phyloP scores from a whole-genome alignment of 2,113 vertebrate species.

The Paracanthobrama guichenoti region DNA sequence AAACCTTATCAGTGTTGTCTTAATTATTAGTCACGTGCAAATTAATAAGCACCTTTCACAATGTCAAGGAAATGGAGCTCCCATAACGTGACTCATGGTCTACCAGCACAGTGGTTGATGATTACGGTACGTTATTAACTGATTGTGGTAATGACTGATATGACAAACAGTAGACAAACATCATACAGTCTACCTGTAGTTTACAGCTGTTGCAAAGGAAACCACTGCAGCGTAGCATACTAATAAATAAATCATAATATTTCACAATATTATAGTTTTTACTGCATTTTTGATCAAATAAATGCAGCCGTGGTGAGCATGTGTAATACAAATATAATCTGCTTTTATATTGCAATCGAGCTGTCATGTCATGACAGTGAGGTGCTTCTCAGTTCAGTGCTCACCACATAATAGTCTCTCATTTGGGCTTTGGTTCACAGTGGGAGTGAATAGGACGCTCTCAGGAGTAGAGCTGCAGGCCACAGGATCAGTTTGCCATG shows the following conservation, averaged over 20 bases:
- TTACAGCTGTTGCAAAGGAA: neutral
- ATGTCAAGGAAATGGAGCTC: neutral
- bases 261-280: neutral
- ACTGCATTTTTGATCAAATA: neutral
- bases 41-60: neutral
- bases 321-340: neutral
- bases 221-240: too few species aligned
- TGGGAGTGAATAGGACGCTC: neutral
- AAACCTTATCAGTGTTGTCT: neutral
- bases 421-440: neutral
- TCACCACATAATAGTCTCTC: neutral
- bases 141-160: neutral
- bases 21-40: slow-evolving; percentile 1
- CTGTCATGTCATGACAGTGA: neutral
- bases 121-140: neutral
- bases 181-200: slow-evolving; percentile 1
- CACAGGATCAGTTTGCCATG: neutral
- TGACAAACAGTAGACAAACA: neutral
- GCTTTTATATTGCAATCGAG: neutral
- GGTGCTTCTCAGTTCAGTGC: neutral
- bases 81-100: neutral
- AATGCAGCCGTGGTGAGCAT: neutral
- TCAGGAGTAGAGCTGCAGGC: neutral
- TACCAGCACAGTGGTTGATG: neutral
- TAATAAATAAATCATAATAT: too few species aligned